phyloP scores from a whole-genome alignment of 2,888 invertebrate genomes.

The Petrolisthes cinctipes region DNA sequence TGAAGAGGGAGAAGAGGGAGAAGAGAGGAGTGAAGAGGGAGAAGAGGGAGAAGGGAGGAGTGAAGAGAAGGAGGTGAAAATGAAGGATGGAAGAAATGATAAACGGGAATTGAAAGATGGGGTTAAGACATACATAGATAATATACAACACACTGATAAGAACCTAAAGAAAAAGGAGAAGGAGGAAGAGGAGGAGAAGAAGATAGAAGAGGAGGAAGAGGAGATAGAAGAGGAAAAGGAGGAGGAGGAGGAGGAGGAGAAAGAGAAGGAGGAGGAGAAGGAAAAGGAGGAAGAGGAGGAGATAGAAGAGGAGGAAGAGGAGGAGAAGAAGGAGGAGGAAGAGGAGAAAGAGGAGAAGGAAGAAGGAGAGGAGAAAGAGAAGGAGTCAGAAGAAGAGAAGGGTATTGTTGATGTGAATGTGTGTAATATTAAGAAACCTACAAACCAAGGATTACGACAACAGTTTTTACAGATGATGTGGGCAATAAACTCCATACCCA shows the following conservation, averaged over 20 bases:
- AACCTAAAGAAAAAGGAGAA: no score
- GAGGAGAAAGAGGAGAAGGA: not conserved
- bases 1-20: not conserved
- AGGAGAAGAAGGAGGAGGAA: not conserved
- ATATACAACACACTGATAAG: no score
- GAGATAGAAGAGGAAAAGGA: not conserved
- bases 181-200: not conserved
- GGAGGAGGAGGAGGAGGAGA: not conserved
- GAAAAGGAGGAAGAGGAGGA: not conserved
- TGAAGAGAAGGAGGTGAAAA: not conserved
- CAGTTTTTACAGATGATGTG: not conserved
- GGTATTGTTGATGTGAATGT: no score
- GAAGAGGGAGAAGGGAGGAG: not conserved
- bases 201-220: not conserved
- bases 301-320: not conserved
- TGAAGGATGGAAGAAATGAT: no score
- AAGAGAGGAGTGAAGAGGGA: not conserved
- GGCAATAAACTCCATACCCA: no score
- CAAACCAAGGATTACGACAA: not conserved
- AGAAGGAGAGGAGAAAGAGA: not conserved
- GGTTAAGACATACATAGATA: no score
- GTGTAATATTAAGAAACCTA: no score
- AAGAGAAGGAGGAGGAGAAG: not conserved
- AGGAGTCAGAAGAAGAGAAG: not conserved
- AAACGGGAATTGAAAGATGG: no score